These are phyloP conservation scores for Schrankia costaestrigalis DNA, from an alignment of 2,888 invertebrate species.

Conservation along the genomic window DNA sequence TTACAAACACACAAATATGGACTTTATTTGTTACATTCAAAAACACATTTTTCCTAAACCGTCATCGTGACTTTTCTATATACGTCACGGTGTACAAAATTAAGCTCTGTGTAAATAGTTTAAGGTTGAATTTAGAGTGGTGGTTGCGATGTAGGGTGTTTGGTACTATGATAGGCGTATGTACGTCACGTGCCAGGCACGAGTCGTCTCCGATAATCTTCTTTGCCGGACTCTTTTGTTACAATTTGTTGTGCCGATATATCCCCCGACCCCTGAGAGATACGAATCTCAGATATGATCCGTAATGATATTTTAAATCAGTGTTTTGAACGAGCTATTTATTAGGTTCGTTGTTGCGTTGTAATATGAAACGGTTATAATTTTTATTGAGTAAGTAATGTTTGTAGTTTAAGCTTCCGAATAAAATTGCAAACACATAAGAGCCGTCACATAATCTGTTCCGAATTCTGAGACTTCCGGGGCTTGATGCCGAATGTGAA, in stretches of 20 bases:
- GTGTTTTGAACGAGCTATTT: constrained; percentile 58
- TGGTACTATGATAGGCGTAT: constrained; percentile 57
- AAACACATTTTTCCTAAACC: constrained; percentile 34
- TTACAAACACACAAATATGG: constrained; percentile 24
- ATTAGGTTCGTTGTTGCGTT: constrained; percentile 42
- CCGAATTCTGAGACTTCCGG: too few species aligned
- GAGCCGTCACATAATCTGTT: too few species aligned
- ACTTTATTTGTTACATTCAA: constrained; percentile 29
- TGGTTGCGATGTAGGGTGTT: constrained; percentile 48
- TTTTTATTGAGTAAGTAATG: too few species aligned
- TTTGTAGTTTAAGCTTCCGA: too few species aligned
- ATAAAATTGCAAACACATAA: too few species aligned
- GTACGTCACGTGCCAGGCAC: constrained; percentile 71
- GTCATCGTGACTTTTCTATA: constrained; percentile 26
- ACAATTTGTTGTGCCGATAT: constrained; percentile 74
- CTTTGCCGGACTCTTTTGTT: constrained; percentile 75
- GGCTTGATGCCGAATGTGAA: too few species aligned
- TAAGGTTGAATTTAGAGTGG: constrained; percentile 31
- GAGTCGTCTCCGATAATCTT: constrained; percentile 75
- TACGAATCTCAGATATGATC: constrained; percentile 68
- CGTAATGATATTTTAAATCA: constrained; percentile 79
- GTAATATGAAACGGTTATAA: constrained; percentile 18
- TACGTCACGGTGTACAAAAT: constrained; percentile 9
- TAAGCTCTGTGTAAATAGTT: neutral
- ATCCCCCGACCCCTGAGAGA: constrained; percentile 60